phyloP scores from a whole-genome alignment of 2,888 invertebrate species.

The Ceratothoa steindachneri region DNA sequence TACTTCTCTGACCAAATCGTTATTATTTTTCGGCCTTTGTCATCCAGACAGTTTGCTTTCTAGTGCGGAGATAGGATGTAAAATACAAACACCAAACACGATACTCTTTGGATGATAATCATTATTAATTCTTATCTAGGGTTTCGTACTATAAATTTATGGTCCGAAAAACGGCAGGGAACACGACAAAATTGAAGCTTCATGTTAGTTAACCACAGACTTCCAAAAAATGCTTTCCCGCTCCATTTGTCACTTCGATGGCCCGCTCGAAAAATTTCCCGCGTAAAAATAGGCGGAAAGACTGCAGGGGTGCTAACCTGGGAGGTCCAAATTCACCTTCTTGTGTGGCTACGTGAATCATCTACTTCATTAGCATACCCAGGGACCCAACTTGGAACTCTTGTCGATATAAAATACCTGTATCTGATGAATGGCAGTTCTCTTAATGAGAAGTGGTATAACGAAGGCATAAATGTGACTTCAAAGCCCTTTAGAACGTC shows the following conservation, averaged over 20 bases:
- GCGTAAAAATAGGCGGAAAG: not conserved
- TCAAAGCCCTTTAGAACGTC: not conserved
- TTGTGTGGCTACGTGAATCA: not conserved
- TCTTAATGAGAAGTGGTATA: not conserved
- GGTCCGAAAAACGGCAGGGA: not conserved
- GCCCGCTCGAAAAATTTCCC: not conserved
- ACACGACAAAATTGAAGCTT: not conserved
- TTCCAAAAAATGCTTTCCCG: not conserved
- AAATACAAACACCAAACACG: too few species aligned
- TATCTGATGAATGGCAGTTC: not conserved
- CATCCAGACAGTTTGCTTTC: too few species aligned
- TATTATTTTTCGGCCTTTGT: too few species aligned
- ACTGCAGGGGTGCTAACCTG: slow-evolving; percentile 1
- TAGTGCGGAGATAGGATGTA: too few species aligned
- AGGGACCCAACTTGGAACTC: not conserved
- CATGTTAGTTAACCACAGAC: not conserved
- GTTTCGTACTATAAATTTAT: too few species aligned
- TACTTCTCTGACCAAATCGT: too few species aligned
- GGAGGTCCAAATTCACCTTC: not conserved
- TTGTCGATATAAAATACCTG: not conserved
- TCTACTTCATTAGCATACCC: not conserved
- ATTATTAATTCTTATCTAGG: too few species aligned
- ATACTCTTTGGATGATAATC: too few species aligned
- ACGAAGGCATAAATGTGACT: not conserved
- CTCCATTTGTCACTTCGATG: not conserved